phyloP scores from a whole-genome alignment of 2,888 invertebrate genomes.

The Bembecia ichneumoniformis region DNA sequence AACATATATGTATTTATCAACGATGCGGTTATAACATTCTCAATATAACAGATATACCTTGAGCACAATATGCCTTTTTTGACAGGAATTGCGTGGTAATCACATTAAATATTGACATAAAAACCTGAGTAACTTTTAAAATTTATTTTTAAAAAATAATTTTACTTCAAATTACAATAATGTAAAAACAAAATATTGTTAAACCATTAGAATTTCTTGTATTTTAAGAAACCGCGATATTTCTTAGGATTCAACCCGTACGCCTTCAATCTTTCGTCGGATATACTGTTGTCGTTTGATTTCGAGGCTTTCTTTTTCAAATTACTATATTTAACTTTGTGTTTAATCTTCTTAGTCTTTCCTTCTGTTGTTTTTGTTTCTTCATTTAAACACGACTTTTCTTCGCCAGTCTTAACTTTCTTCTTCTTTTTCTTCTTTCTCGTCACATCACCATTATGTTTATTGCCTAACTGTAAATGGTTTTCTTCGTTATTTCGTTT shows the following conservation, averaged over 20 bases:
- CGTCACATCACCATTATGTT: constrained; percentile 3
- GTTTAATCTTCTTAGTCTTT: constrained; percentile 13
- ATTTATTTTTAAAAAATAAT: too few relatives aligned
- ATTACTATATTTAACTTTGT: constrained; percentile 9
- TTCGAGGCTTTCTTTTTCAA: constrained; percentile 24
- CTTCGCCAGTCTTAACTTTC: constrained; percentile 5
- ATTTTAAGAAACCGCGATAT: constrained; percentile 83
- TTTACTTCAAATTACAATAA: background rate
- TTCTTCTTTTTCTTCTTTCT: constrained; percentile 11
- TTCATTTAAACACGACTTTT: constrained; percentile 17
- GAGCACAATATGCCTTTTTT: too few relatives aligned
- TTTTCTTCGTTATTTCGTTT: constrained; percentile 19
- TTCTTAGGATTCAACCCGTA: constrained; percentile 95
- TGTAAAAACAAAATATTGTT: background rate
- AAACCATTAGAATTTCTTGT: constrained; percentile 62
- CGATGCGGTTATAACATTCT: too few relatives aligned
- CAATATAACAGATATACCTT: too few relatives aligned
- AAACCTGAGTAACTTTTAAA: too few relatives aligned
- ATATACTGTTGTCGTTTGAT: constrained; percentile 54
- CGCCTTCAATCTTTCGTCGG: constrained; percentile 88
- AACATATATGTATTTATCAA: too few relatives aligned
- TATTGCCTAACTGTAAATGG: background rate
- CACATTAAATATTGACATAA: too few relatives aligned
- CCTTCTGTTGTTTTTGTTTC: constrained; percentile 24
- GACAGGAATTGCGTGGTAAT: too few relatives aligned